Percentiles rank a stretch among this genome's conserved stretches.
Conservation (phyloP, 2,113 vertebrate species). For the Chloropsis cyanopogon region DNA sequence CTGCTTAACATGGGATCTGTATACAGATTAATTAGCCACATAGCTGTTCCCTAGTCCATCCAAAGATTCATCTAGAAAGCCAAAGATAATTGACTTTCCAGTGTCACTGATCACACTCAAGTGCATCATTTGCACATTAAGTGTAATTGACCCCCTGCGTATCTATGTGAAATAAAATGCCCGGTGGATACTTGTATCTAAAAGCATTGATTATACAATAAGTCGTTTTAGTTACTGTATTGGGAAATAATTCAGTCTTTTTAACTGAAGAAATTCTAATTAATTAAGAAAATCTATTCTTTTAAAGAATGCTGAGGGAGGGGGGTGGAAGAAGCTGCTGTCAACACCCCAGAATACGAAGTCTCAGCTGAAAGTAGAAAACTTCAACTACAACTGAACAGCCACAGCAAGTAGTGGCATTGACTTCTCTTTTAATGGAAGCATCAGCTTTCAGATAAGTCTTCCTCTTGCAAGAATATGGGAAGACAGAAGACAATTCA, state of each 20-base stretch:
- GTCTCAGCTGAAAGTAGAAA: not conserved
- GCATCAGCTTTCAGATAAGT: not conserved
- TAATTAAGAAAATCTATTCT: not conserved
- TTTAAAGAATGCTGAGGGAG: not conserved
- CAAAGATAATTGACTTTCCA: not conserved
- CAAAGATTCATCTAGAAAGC: not conserved
- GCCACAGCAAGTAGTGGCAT: not conserved
- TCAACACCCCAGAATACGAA: not conserved
- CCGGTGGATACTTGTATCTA: not conserved
- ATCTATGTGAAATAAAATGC: not conserved
- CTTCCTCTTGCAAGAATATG: not conserved
- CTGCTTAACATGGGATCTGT: slow-evolving; percentile 31
- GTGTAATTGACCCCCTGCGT: not conserved
- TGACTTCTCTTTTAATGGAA: not conserved
- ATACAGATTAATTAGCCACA: slow-evolving; percentile 8
- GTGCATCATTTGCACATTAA: not conserved
- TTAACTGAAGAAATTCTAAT: not conserved
- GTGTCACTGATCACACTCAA: not conserved
- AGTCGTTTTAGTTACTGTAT: not conserved
- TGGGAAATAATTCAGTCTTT: not conserved
- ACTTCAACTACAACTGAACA: not conserved
- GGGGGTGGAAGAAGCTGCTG: not conserved
- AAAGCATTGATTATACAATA: not conserved
- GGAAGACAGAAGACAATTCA: rapidly evolving
- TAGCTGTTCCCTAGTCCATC: not conserved